These are phyloP conservation scores for Microtus montanus DNA, from an alignment of 2,113 vertebrate species.

Conservation along the genomic window DNA sequence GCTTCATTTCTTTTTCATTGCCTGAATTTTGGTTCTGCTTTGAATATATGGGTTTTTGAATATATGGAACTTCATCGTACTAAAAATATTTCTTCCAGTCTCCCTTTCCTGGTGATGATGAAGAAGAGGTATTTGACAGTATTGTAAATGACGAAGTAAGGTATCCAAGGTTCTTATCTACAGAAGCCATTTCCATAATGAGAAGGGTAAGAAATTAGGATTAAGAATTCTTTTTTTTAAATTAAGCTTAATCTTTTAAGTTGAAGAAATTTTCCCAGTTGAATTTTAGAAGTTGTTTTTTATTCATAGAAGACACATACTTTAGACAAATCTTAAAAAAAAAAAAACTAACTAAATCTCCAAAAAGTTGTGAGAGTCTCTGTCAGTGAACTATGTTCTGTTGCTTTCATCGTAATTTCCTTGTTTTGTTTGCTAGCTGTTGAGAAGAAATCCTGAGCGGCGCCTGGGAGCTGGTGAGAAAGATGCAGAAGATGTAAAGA, in stretches of 20 bases:
- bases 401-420: slow-evolving; percentile 13
- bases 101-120: slow-evolving; percentile 98
- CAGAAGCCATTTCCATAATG: slow-evolving; percentile 99
- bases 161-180: slow-evolving; percentile 97
- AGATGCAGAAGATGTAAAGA: slow-evolving; percentile 98
- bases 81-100: slow-evolving; percentile 87
- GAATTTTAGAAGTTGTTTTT: slow-evolving; percentile 56
- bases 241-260: not conserved
- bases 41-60: not conserved
- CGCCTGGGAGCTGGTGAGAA: slow-evolving; percentile 96
- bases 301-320: not conserved
- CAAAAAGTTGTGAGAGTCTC: not conserved
- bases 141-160: slow-evolving; percentile 99
- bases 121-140: slow-evolving; percentile 99
- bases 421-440: slow-evolving; percentile 87
- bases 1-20: not conserved
- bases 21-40: slow-evolving; percentile 17
- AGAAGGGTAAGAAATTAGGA: slow-evolving; percentile 90
- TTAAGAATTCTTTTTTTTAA: not conserved
- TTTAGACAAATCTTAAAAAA: slow-evolving; percentile 8
- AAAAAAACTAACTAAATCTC: slow-evolving; percentile 1
- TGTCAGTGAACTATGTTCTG: not conserved
- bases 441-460: slow-evolving; percentile 96
- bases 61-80: slow-evolving; percentile 43
- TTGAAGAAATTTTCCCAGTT: slow-evolving; percentile 24